phyloP scores from a whole-genome alignment of 2,888 invertebrate genomes.

The Zhengitettix transpicula region DNA sequence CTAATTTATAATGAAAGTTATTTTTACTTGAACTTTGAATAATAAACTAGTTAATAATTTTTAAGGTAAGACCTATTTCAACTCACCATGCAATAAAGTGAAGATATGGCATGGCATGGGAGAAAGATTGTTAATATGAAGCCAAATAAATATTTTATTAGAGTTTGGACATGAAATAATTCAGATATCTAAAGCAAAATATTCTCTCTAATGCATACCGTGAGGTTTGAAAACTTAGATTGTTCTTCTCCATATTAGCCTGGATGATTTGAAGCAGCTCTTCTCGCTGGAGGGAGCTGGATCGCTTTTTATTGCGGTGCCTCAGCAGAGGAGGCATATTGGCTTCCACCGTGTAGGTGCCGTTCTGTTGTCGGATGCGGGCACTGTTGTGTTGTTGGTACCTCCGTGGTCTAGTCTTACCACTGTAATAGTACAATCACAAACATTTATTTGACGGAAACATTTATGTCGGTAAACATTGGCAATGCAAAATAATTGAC shows the following conservation, averaged over 20 bases:
- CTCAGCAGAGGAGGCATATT: background rate
- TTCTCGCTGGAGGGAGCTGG: constrained; percentile 59
- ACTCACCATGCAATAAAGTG: no score
- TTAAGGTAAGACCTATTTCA: no score
- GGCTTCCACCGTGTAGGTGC: constrained; percentile 2
- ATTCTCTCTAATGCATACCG: constrained; percentile 35
- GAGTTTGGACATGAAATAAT: background rate
- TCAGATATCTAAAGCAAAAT: background rate
- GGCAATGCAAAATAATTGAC: no score
- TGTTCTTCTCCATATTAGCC: constrained; percentile 83
- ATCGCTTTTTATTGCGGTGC: constrained; percentile 40
- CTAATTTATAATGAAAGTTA: no score
- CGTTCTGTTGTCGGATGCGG: constrained; percentile 22
- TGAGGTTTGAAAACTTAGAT: constrained; percentile 66
- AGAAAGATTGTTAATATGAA: background rate
- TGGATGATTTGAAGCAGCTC: constrained; percentile 75
- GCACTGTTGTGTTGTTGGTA: constrained; percentile 23
- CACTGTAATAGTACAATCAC: background rate
- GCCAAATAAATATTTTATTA: background rate
- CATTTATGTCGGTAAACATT: no score
- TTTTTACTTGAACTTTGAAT: no score
- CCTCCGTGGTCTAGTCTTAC: constrained; percentile 1
- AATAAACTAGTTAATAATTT: no score
- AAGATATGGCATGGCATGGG: no score
- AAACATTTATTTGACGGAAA: no score